Evolutionary conservation across 2,888 invertebrate genomes (phyloP), one percentile per base, ranked within the genome.

Genomic region (Leptogaster cylindrica): DNA sequence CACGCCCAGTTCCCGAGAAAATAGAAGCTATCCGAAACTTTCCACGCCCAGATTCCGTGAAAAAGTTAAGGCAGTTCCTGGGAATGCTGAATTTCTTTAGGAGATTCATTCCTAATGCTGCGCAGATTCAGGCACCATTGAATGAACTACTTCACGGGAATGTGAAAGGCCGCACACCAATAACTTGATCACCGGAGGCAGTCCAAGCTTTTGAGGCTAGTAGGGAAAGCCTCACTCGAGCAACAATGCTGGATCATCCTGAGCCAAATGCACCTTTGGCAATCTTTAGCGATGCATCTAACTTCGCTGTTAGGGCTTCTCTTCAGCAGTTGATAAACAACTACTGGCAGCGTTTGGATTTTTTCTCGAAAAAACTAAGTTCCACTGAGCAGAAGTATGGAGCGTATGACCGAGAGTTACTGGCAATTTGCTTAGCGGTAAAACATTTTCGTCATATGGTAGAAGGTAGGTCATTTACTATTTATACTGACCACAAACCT

Each of bases 1-100:
- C 16, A 5, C 14, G 7, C 14, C 16, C 41, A 14, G 16, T 18
- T 14, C 41, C 41, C 18, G 41, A 41, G 2, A n/a, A 18, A 8
- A 7, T 41, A 8, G 12, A n/a, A n/a, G 44, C 44, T 10, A 20
- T 44, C 2, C 41, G 2, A 3, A 39, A 36, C 7, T 41, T n/a
- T 27, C 8, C n/a, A n/a, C 14, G 18, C 2, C 41, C 41, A 23
- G 8, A 58, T 12, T 20, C 55, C 23, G 4, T 58, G 6, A 23
- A 5, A 2, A 27, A 41, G n/a, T 5, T 58, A 1, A 12, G 58
- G 14, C 58, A 41, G 10, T 58, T 58, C 8, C 14, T 58, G 6
- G 58, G 58, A 5, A 41, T 58, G 1, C 23, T 58, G 2, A 41
- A 58, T 25, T 58, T 25, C 41, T 58, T 41, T 25, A 33, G 58